These are phyloP conservation scores for Brenthis hecate DNA, from an alignment of 2,888 invertebrate species.

Conservation along the genomic window DNA sequence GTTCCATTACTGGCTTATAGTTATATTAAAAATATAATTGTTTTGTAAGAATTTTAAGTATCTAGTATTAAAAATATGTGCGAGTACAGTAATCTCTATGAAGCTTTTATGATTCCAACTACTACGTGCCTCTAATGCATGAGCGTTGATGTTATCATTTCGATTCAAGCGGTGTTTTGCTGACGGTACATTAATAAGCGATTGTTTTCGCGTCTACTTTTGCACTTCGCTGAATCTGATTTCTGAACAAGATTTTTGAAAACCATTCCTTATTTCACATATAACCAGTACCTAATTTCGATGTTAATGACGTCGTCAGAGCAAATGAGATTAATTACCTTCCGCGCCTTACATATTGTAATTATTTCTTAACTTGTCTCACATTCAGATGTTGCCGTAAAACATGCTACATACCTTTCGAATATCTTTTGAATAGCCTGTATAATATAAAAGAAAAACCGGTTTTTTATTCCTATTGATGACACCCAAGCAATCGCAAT, in stretches of 20 bases:
- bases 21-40: not conserved
- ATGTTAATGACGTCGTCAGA: constrained; percentile 65
- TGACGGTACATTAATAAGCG: constrained; percentile 64
- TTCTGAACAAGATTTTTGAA: constrained; percentile 56
- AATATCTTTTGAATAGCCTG: constrained; percentile 16
- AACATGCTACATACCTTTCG: not conserved
- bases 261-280: constrained; percentile 54
- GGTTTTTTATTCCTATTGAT: constrained; percentile 44
- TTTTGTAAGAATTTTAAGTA: not conserved
- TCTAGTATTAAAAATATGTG: constrained; percentile 7
- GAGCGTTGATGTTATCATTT: constrained; percentile 50
- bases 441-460: constrained; percentile 32
- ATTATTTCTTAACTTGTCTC: constrained; percentile 55
- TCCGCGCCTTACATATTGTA: constrained; percentile 53
- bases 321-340: constrained; percentile 69
- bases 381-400: not conserved
- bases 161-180: constrained; percentile 61
- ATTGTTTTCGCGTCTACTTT: constrained; percentile 76
- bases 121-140: constrained; percentile 33
- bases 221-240: constrained; percentile 73
- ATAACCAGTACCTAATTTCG: constrained; percentile 69
- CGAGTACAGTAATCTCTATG: constrained; percentile 13
- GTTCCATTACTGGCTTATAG: too few relatives aligned
- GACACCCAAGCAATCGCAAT: constrained; percentile 57
- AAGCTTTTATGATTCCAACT: constrained; percentile 19